Evolutionary conservation across 1,140 invertebrate genomes (phyloP), one percentile per base, ranked within the genome.

Genomic region (Diabrotica virgifera): DNA sequence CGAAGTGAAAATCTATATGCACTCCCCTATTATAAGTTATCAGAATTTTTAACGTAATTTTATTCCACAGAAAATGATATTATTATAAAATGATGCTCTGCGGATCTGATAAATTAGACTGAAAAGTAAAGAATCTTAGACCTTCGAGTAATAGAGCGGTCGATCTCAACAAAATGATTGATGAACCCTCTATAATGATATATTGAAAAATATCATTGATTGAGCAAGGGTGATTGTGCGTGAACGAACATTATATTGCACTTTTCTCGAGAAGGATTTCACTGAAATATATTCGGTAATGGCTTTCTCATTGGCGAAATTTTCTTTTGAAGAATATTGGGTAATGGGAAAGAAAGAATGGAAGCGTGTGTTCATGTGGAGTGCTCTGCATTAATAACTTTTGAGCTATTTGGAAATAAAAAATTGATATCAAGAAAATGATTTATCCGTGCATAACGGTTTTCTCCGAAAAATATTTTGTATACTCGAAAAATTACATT

Each of bases 251-350:
- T 46, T 46, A 46, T 46, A 46, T 46, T 46, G 40, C 40, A 46
- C 40, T 46, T 46, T 46, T 46, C 40, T 46, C 40, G 40, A 46
- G 40, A 46, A 46, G 40, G 40, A 46, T 46, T 46, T 46, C 40
- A n/a, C n/a, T n/a, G 40, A 46, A 46, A 46, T 46, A 46, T 46
- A 46, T 46, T 46, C 40, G 40, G 40, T 46, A 46, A 46, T 46
- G 40, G 40, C 40, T 46, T 46, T 46, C 40, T 8, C 40, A 46
- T 46, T 46, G 40, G 40, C n/a, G 40, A 6, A 46, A 10, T 46
- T 46, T 46, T 46, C 40, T 46, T 46, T 46, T 46, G 40, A 46
- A 5, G 40, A 46, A 46, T 46, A 46, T 46, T 46, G 40, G 40
- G 40, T 46, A 46, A 46, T 46, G 40, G 40, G 40, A 46, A n/a